phyloP scores from a whole-genome alignment of 2,888 invertebrate species.

The Panopea generosa region DNA sequence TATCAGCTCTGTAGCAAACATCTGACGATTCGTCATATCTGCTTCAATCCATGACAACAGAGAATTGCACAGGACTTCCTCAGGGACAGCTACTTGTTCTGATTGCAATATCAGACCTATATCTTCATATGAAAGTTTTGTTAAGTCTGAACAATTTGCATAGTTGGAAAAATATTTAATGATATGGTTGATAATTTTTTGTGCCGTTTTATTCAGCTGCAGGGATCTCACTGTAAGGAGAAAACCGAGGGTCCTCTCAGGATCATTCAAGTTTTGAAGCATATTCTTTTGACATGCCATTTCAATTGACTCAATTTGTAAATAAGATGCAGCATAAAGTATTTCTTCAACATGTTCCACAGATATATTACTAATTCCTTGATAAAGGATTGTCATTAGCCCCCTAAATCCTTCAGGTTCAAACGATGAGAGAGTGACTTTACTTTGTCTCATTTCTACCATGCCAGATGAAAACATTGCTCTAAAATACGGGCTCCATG shows the following conservation, averaged over 20 bases:
- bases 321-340: neutral
- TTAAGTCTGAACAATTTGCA: neutral
- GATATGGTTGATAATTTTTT: neutral
- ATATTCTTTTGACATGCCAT: neutral
- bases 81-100: neutral
- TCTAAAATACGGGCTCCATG: neutral
- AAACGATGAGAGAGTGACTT: neutral
- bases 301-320: neutral
- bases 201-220: no score
- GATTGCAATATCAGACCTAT: neutral
- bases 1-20: neutral
- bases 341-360: neutral
- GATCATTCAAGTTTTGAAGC: neutral
- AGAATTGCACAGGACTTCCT: neutral
- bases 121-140: neutral
- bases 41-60: neutral
- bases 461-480: neutral
- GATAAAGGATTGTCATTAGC: neutral
- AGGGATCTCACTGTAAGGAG: neutral
- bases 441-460: neutral
- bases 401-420: neutral
- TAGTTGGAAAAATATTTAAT: neutral
- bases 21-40: neutral
- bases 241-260: neutral
- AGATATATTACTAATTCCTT: neutral